Base-by-base conservation (phyloP, 2,113 vertebrate genomes). In the Channa maculata region DNA sequence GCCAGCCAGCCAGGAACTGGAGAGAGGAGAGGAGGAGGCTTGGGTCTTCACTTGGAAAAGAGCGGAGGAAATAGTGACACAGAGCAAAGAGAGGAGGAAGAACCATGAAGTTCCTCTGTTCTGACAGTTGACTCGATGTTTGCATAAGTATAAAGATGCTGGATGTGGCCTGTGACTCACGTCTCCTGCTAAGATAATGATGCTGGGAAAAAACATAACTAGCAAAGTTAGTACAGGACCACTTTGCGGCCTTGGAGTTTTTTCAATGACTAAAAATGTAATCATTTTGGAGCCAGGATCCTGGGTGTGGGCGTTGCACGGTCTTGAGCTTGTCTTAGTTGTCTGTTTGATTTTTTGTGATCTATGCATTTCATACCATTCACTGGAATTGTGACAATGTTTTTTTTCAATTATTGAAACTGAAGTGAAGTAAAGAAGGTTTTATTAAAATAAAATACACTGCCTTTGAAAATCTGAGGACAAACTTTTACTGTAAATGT, bases 111-210 rank as follows among this genome's bases (percentile, higher is more conserved):
- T 76, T 86, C 78, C 38, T 79, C 71, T 51, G 65, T 74, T 69
- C 65, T 86, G 86, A 87, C 85, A 84, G 72, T 64, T 92, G 87
- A 86, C 81, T 77, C 60, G 41, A 13, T 84, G 71, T 85, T 85
- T 82, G 76, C 71, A 65, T 38, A 65, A 61, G 65, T 80, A 70
- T 76, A 86, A 71, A 79, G 66, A 85, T 69, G 12, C 66, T 60
- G 50, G 37, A 66, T 73, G 41, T 74, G 68, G 65, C 59, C 71
- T 80, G 13, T 87, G 83, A 82, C 80, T 88, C 86, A 85, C 57
- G 63, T 69, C 74, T 82, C 43, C 68, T 66, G 50, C 76, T 72
- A 55, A 75, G 71, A 76, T 86, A 90, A 91, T 86, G 82, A 90
- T 78, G 60, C 65, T 57, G 65, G 55, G 36, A 65, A 77, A 81